These are phyloP conservation scores for Synanceia verrucosa DNA, from an alignment of 2,797 vertebrate genomes.

Conservation along the genomic window DNA sequence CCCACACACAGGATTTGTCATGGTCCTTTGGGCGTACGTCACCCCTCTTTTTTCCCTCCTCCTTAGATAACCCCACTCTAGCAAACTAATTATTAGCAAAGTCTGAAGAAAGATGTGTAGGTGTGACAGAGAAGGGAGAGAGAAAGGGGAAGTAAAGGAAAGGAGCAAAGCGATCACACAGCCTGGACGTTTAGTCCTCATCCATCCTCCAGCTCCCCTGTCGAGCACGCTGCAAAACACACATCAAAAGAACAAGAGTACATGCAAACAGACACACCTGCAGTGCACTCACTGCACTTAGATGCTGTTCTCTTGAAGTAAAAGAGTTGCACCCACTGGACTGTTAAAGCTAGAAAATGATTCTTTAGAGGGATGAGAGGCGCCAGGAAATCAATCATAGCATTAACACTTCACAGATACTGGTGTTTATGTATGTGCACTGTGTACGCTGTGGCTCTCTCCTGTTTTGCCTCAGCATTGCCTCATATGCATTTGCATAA, in stretches of 20 bases:
- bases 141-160: slow-evolving; percentile 1
- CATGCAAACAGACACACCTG: slow-evolving; percentile 39
- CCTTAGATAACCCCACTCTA: slow-evolving; percentile 59
- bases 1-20: slow-evolving; percentile 60
- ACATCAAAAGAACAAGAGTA: slow-evolving; percentile 60
- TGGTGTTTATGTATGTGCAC: slow-evolving; percentile 15
- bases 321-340: slow-evolving; percentile 43
- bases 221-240: slow-evolving; percentile 50
- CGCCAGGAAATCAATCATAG: slow-evolving; percentile 48
- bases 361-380: slow-evolving; percentile 56
- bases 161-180: slow-evolving; percentile 52
- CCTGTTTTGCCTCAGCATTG: slow-evolving; percentile 1
- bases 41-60: slow-evolving; percentile 42
- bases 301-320: slow-evolving; percentile 47
- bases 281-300: slow-evolving; percentile 35
- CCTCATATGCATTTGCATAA: slow-evolving; percentile 14
- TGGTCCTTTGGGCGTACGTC: slow-evolving; percentile 52
- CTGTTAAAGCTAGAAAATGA: slow-evolving; percentile 48
- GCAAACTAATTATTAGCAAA: slow-evolving; percentile 71
- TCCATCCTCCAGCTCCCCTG: slow-evolving; percentile 52
- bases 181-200: slow-evolving; percentile 54
- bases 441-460: neutral
- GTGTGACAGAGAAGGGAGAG: slow-evolving; percentile 42
- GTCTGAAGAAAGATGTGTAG: slow-evolving; percentile 57
- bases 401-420: slow-evolving; percentile 42